Base-by-base conservation (phyloP, 2,113 vertebrate species). In the Riparia riparia region DNA sequence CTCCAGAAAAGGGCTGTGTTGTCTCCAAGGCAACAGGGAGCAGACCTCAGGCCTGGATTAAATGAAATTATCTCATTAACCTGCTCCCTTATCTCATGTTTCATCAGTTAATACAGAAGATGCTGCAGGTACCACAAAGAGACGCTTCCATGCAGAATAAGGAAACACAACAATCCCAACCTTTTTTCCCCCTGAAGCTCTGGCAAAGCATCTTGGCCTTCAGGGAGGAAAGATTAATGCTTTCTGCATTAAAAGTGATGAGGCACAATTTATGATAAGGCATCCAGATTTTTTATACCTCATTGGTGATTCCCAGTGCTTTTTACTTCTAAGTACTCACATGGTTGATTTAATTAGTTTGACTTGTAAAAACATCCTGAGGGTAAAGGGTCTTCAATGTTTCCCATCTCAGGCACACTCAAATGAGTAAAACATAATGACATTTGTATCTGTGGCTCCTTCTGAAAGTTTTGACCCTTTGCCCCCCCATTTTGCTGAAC, bases 11-110 rank as follows among this genome's bases (percentile, higher is more conserved):
- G 28, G 50, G 28, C 66, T 85, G 68, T 21, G 18, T 9, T 51
- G 42, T 97, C 89, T 54, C 93, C 92, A 86, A 61, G 94, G 92
- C 42, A 95, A 96, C 86, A 42, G 42, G 68, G 54, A 73, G 49
- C 78, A 91, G 69, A 71, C 29, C 49, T 88, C 64, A 81, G 69
- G 57, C n/a, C n/a, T 12, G 37, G 24, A 16, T 50, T 85, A 92
- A 97, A 95, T 63, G 4, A 86, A 89, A 79, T 95, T 82, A 81
- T 69, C 34, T 89, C 83, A 89, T 91, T 86, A 91, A 79, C 3
- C 79, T 72, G 73, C 90, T 95, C 82, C 86, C 77, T 79, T n/a
- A 49, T 34, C 86, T 79, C 3, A 1, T 77, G 50, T 68, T 94
- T 74, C 81, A 81, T 6, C 22, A 12, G 20, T 50, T 84, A 71